These are phyloP conservation scores for Chorisops tibialis DNA, from an alignment of 2,888 invertebrate species.

Conservation along the genomic window DNA sequence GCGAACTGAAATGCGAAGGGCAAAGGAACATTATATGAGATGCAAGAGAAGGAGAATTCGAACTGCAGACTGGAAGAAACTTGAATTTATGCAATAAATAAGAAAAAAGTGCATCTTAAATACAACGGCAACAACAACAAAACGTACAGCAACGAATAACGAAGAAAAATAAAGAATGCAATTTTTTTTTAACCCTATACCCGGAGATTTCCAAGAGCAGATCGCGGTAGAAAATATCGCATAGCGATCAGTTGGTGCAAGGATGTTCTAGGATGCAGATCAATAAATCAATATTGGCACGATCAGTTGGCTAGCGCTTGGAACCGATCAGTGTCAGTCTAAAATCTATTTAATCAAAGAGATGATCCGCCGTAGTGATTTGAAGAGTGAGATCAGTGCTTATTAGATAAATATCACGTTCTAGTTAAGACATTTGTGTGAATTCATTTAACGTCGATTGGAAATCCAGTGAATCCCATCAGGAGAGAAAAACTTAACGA, in stretches of 20 bases:
- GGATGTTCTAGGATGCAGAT: slow-evolving; percentile 36
- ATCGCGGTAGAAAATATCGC: slow-evolving; percentile 23
- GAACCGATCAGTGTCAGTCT: slow-evolving; percentile 8
- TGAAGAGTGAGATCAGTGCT: too few species aligned
- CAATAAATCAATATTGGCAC: slow-evolving; percentile 25
- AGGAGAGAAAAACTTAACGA: too few species aligned
- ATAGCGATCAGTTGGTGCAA: slow-evolving; percentile 32
- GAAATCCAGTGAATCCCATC: too few species aligned
- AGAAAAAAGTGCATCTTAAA: slow-evolving; percentile 20
- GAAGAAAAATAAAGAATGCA: slow-evolving; percentile 24
- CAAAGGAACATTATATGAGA: slow-evolving; percentile 17
- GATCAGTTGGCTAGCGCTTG: slow-evolving; percentile 19
- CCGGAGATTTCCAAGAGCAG: slow-evolving; percentile 20
- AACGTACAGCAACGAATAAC: slow-evolving; percentile 8
- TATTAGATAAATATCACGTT: too few species aligned
- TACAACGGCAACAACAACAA: slow-evolving; percentile 14
- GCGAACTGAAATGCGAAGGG: slow-evolving; percentile 19
- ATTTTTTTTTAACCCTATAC: slow-evolving; percentile 15
- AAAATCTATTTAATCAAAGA: background rate
- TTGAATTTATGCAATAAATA: slow-evolving; percentile 24
- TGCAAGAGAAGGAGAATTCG: background rate
- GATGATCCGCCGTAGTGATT: too few species aligned
- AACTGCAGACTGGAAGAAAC: slow-evolving; percentile 23
- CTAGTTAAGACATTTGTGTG: too few species aligned
- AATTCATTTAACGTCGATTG: too few species aligned